Percentiles rank a stretch among this genome's conserved stretches.
Evolutionary conservation across 2,797 vertebrate species (phyloP).

Genomic region (Garrulus glandarius): DNA sequence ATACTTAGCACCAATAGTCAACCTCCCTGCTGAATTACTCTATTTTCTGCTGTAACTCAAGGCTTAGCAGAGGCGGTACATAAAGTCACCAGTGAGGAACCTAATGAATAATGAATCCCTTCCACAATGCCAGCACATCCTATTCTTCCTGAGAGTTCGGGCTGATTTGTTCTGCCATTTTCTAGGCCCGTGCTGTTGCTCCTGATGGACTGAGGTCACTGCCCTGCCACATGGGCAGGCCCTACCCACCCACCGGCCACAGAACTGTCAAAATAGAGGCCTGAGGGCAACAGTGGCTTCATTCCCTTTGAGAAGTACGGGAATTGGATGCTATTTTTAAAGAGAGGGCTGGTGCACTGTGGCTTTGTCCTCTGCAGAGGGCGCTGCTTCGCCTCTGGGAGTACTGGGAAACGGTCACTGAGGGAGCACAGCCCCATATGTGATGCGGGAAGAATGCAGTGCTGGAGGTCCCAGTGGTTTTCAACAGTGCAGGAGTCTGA

Average conservation of each 20-base stretch:
- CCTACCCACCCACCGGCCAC: not conserved
- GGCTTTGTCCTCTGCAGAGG: fast-evolving
- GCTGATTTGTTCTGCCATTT: not conserved
- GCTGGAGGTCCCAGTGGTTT: not conserved
- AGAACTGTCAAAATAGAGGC: not conserved
- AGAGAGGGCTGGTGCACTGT: not conserved
- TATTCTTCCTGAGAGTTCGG: not conserved
- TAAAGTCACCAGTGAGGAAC: not conserved
- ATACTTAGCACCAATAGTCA: not conserved
- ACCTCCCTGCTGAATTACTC: not conserved
- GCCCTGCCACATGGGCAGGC: not conserved
- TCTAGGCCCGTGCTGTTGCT: fast-evolving
- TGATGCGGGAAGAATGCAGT: not conserved
- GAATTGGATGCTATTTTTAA: not conserved
- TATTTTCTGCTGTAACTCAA: not conserved
- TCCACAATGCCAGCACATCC: not conserved
- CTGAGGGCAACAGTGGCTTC: not conserved
- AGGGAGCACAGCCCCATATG: fast-evolving
- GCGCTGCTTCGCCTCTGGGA: fast-evolving
- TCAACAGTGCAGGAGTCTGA: not conserved
- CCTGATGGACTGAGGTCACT: fast-evolving
- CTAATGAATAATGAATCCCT: constrained; percentile 12
- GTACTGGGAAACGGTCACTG: fast-evolving
- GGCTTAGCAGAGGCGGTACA: not conserved
- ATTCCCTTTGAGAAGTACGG: not conserved